Evolutionary conservation across 2,113 vertebrate species (phyloP).

Genomic region (Zingel zingel): DNA sequence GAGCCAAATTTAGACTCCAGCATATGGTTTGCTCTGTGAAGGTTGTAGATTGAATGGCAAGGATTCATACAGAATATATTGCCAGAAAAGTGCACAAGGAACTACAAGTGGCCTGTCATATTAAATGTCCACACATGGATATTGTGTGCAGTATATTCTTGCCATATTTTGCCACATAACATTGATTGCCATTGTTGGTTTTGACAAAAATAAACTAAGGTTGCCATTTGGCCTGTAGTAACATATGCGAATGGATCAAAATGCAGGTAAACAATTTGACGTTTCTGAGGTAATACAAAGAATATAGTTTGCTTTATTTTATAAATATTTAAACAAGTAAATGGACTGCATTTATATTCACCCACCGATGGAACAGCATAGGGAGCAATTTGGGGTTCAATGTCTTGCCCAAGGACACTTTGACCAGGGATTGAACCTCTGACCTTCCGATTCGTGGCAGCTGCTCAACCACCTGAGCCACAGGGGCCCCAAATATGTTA

Average conservation of each 20-base stretch:
- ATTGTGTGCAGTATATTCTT: background rate
- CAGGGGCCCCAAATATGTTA: too few species aligned
- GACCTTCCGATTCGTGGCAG: too few species aligned
- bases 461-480: too few species aligned
- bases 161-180: too few species aligned
- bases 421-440: too few species aligned
- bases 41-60: background rate
- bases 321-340: too few species aligned
- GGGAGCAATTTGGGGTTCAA: too few species aligned
- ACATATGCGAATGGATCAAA: background rate
- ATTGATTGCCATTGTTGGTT: background rate
- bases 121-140: background rate
- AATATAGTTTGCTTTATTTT: background rate
- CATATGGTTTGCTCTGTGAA: background rate
- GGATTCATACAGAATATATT: background rate
- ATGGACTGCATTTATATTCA: too few species aligned
- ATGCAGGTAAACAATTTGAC: background rate
- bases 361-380: too few species aligned
- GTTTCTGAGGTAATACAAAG: background rate
- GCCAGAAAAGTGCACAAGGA: background rate
- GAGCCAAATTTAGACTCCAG: background rate
- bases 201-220: background rate
- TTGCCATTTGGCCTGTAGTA: background rate
- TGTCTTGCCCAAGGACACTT: too few species aligned
- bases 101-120: background rate